Base-by-base conservation (phyloP, 2,888 invertebrate species). In the Raillietiella orientalis region DNA sequence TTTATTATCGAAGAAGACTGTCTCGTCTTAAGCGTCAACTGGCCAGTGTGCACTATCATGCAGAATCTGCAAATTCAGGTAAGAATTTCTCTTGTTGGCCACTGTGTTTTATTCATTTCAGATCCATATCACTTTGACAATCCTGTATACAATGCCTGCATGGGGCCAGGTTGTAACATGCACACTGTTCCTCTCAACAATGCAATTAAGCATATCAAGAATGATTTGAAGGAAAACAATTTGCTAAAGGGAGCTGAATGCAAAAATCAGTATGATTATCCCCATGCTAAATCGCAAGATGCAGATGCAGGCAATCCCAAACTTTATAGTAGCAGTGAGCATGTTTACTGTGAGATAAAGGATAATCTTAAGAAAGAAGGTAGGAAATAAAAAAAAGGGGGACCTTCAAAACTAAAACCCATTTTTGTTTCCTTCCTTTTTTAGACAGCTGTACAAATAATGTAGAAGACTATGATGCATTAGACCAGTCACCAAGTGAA, bases 51-150 rank as follows among this genome's bases (percentile, higher is more conserved):
- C 71, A 74, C 38, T 82, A 77, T 41, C 70, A 65, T 15, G 67
- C 69, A 4, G 70, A 77, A 41, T 67, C 74, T 1, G 55, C 53
- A 25, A 54, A 59, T 30, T 55, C 59, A 34, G 62, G 62, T 61
- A 40, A 36, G 34, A 28, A 12, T 24, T n/a, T 16, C 21, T 12
- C 11, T n/a, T 25, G 5, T 22, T 24, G 27, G 6, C 13, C 24
- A 14, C 20, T n/a, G 25, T 16, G 16, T 22, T 21, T 28, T 26
- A 29, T 29, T 31, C 32, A 23, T 41, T 46, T 30, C 39, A 66
- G 70, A 70, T 41, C 64, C 65, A 39, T 67, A 67, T 44, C 75
- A 79, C 46, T 79, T 79, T 45, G 79, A 79, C 49, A 79, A 79
- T 53, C 79, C 79, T 0, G 74, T 74, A 4, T 79, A 79, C 46